Percentiles rank a stretch among this genome's conserved stretches.
These are phyloP conservation scores for Halcyon chelicuti DNA, from an alignment of 2,797 vertebrate species.

Conservation along the genomic window DNA sequence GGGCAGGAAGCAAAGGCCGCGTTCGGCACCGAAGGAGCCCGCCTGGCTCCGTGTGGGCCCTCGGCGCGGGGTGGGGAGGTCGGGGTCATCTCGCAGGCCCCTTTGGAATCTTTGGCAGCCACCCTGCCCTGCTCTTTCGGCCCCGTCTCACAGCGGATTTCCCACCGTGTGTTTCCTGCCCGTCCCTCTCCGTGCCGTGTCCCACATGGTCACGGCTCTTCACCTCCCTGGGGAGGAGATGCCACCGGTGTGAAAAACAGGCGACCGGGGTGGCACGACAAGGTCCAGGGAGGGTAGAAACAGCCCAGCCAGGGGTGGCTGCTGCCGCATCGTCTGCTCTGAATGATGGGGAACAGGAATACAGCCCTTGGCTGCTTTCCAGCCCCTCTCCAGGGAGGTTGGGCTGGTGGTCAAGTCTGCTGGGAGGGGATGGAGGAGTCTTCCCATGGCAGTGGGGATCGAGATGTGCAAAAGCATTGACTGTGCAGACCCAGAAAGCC, in stretches of 20 bases:
- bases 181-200: rapidly evolving
- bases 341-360: rapidly evolving
- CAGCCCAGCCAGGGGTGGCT: background rate
- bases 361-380: background rate
- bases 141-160: background rate
- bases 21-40: background rate
- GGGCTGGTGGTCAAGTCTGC: background rate
- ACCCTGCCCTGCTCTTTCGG: background rate
- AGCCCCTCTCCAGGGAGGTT: background rate
- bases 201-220: rapidly evolving
- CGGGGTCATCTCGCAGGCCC: background rate
- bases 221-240: background rate
- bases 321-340: background rate
- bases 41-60: rapidly evolving
- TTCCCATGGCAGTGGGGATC: rapidly evolving
- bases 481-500: background rate
- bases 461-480: background rate
- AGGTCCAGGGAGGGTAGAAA: background rate
- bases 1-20: background rate
- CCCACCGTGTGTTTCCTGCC: slow-evolving; percentile 18
- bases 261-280: rapidly evolving
- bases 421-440: background rate
- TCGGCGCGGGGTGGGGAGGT: background rate
- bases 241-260: rapidly evolving
- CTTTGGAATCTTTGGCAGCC: background rate